These are phyloP conservation scores for Phasia obesa DNA, from an alignment of 2,888 invertebrate genomes.

Conservation along the genomic window DNA sequence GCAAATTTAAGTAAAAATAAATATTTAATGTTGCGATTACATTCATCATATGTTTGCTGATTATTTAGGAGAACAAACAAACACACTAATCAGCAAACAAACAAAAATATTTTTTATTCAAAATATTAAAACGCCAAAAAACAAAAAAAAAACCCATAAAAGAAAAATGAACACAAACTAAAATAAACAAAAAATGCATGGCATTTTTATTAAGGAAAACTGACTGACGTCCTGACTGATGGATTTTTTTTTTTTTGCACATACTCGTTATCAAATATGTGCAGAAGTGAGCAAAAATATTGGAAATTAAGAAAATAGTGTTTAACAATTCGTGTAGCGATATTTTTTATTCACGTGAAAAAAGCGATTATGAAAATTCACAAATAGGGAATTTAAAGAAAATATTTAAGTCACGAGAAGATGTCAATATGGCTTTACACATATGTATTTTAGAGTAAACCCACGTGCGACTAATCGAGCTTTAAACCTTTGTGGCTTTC, in stretches of 20 bases:
- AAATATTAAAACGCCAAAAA: neutral
- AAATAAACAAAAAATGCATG: conserved; percentile 7
- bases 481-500: conserved; percentile 8
- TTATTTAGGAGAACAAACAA: conserved; percentile 31
- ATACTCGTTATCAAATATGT: too few species aligned
- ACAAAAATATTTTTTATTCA: conserved; percentile 1
- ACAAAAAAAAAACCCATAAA: neutral
- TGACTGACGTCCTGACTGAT: neutral
- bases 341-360: too few species aligned
- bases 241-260: neutral
- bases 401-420: too few species aligned
- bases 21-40: conserved; percentile 1
- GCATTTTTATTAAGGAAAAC: neutral
- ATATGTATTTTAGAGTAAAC: conserved; percentile 5
- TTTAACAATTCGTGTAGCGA: too few species aligned
- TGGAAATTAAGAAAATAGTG: neutral
- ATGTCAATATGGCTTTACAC: too few species aligned
- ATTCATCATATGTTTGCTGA: conserved; percentile 29
- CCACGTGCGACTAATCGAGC: conserved; percentile 12
- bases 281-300: neutral
- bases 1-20: neutral
- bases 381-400: too few species aligned
- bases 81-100: conserved; percentile 26
- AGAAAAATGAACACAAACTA: neutral
- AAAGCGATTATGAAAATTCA: too few species aligned